phyloP scores from a whole-genome alignment of 2,113 vertebrate genomes.

The Phaethon lepturus region DNA sequence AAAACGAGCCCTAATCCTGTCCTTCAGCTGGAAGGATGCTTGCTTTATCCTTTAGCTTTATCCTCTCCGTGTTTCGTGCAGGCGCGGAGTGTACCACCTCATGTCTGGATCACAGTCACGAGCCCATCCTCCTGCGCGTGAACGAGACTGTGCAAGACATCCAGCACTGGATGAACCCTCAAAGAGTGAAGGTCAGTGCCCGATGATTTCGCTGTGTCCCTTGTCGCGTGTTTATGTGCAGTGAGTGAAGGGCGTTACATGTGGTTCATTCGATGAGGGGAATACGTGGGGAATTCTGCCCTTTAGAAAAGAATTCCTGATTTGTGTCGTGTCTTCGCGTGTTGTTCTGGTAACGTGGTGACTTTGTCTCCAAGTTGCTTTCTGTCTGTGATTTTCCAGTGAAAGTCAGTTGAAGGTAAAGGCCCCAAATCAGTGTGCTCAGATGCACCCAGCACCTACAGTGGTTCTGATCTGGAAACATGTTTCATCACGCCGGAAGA shows the following conservation, averaged over 20 bases:
- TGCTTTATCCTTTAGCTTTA: constrained; percentile 28
- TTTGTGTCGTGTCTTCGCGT: neutral
- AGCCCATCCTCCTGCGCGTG: constrained; percentile 88
- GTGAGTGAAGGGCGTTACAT: neutral
- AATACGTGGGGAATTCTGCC: neutral
- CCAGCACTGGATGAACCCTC: constrained; percentile 94
- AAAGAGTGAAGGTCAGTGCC: constrained; percentile 89
- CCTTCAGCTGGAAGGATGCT: neutral
- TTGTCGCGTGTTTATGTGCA: neutral
- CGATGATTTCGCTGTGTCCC: accelerated
- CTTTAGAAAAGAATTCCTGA: neutral
- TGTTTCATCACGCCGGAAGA: neutral
- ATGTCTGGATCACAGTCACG: constrained; percentile 89
- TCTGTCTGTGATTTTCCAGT: neutral
- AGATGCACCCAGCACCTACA: neutral
- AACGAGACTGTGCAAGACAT: constrained; percentile 87
- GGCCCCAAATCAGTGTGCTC: neutral
- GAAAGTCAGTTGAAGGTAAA: constrained; percentile 5
- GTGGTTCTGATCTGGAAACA: neutral
- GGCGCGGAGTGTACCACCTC: constrained; percentile 90
- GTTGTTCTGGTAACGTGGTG: neutral
- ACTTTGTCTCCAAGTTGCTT: neutral
- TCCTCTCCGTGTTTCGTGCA: constrained; percentile 45
- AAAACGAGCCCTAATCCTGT: constrained; percentile 1
- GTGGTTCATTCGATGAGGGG: neutral